Conservation (phyloP, 64 coral and sea anemone genomes). For the Actinia equina region DNA sequence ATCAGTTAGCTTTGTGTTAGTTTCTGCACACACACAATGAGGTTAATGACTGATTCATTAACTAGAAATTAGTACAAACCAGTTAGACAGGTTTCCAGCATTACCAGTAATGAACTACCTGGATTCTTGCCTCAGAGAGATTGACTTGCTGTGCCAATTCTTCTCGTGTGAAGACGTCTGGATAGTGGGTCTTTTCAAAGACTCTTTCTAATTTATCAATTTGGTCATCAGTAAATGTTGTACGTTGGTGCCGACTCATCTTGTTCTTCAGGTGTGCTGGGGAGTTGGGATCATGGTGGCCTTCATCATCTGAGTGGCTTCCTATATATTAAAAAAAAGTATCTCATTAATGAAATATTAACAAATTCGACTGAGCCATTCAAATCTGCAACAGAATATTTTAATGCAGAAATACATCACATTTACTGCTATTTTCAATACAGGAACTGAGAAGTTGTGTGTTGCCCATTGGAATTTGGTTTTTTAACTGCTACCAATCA, state of each 20-base stretch:
- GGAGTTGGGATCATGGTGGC: conserved; percentile 52
- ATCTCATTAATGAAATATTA: background rate
- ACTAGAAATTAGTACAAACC: background rate
- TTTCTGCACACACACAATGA: background rate
- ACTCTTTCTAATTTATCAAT: conserved; percentile 93
- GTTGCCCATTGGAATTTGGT: too few relatives aligned
- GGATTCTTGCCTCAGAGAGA: conserved; percentile 96
- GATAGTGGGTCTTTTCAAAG: conserved; percentile 96
- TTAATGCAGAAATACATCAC: too few relatives aligned
- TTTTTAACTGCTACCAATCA: too few relatives aligned
- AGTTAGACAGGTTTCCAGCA: conserved; percentile 56
- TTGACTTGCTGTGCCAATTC: conserved; percentile 88
- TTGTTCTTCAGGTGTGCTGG: conserved; percentile 47
- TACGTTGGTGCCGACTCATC: conserved; percentile 62
- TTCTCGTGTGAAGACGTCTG: conserved; percentile 92
- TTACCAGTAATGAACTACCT: conserved; percentile 98
- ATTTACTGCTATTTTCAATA: too few relatives aligned
- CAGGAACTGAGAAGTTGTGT: too few relatives aligned
- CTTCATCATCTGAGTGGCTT: conserved; percentile 84
- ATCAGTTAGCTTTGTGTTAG: conserved; percentile 16
- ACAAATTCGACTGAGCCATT: too few relatives aligned
- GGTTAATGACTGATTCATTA: background rate
- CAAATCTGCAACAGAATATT: too few relatives aligned
- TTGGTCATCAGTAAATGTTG: conserved; percentile 94
- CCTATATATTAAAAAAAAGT: conserved; percentile 25